Conservation (phyloP, 2,888 invertebrate genomes). For the Noctua comes region DNA sequence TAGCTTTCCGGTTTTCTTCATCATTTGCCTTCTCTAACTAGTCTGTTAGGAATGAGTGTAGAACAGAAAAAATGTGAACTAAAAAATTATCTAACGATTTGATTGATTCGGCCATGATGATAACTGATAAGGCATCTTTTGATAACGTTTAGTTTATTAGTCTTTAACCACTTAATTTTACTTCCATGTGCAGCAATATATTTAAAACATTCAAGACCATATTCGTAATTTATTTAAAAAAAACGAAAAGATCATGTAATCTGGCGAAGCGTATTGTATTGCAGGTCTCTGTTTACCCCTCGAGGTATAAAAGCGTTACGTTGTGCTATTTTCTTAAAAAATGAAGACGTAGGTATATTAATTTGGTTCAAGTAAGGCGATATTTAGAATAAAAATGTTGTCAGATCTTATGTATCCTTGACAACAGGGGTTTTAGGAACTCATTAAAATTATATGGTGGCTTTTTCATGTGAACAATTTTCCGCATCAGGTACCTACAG, state of each 20-base stretch:
- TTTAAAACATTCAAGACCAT: no score
- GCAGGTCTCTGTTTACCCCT: background rate
- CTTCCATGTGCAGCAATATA: background rate
- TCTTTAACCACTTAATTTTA: background rate
- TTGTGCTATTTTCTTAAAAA: background rate
- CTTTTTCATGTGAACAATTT: conserved; percentile 12
- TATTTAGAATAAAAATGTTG: background rate
- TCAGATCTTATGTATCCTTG: conserved; percentile 20
- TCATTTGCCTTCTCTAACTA: background rate
- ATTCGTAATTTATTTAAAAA: no score
- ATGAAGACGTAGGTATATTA: background rate
- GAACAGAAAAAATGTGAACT: background rate
- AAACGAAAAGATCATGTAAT: background rate
- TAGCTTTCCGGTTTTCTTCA: background rate
- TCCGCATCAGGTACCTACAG: background rate
- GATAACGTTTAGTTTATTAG: background rate
- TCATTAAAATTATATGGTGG: conserved; percentile 30
- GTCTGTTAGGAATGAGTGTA: background rate
- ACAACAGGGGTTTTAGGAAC: conserved; percentile 19
- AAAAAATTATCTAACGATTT: background rate
- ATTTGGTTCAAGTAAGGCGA: conserved; percentile 1
- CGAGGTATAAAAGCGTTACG: background rate
- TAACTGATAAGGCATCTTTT: background rate
- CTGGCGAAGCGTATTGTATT: background rate
- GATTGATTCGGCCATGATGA: background rate